Evolutionary conservation across 2,113 vertebrate genomes (phyloP).

Genomic region (Lophochroa leadbeateri): DNA sequence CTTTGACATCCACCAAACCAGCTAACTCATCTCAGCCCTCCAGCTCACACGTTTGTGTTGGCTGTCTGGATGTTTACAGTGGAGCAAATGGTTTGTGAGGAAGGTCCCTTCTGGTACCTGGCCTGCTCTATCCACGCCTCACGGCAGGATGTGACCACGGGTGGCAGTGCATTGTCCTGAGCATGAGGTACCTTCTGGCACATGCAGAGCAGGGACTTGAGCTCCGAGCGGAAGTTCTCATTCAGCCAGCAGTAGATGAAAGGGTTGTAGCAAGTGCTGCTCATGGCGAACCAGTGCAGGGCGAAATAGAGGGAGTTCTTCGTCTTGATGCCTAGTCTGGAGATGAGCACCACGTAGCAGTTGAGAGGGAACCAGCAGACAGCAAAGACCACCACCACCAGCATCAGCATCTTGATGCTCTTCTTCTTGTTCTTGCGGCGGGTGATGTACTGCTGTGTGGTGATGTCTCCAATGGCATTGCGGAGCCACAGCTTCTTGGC

Average conservation of each 20-base stretch:
- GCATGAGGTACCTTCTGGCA: neutral
- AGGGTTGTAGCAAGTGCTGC: conserved; percentile 66
- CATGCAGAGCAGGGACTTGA: conserved; percentile 29
- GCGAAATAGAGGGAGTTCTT: conserved; percentile 58
- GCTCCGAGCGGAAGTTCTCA: conserved; percentile 15
- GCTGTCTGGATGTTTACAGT: neutral
- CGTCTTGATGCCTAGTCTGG: conserved; percentile 51
- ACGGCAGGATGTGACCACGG: accelerated
- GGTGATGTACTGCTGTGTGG: conserved; percentile 14
- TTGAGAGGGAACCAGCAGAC: conserved; percentile 72
- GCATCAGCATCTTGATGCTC: conserved; percentile 68
- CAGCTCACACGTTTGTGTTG: conserved; percentile 18
- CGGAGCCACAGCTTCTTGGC: conserved; percentile 71
- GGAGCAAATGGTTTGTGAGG: neutral
- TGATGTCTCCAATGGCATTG: conserved; percentile 44
- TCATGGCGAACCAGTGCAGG: conserved; percentile 63
- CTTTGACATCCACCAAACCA: neutral
- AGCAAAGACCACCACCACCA: conserved; percentile 72
- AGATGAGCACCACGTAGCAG: conserved; percentile 71
- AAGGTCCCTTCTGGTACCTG: neutral
- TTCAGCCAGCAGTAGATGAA: conserved; percentile 71
- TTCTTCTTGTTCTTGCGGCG: conserved; percentile 69
- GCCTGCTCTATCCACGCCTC: conserved; percentile 23
- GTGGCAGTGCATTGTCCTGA: neutral
- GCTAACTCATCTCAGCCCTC: neutral